Evolutionary conservation across 2,888 invertebrate species (phyloP), one percentile per base, ranked within the genome.

Genomic region (Beris morrisii): DNA sequence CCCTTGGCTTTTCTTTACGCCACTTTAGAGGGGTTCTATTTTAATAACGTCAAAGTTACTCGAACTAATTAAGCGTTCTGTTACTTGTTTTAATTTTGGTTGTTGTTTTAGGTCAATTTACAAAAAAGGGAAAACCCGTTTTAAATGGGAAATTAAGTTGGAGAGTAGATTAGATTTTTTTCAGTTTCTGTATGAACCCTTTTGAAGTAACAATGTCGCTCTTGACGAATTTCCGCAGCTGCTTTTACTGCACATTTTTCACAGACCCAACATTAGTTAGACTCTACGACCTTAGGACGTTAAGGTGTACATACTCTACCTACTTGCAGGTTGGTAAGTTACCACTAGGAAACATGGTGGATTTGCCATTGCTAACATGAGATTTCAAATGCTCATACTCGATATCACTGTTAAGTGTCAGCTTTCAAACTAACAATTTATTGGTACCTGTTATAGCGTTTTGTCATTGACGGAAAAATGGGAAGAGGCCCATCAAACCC

Each of bases 11-110:
- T 38, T 7, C 5, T 38, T 38, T 38, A 38, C 38, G 38, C 38
- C 38, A 5, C 38, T 38, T 38, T 38, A 45, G 45, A 45, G n/a
- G n/a, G 3, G 45, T 12, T 45, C 11, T 12, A 45, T 12, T 11
- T 45, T 5, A 48, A n/a, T n/a, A 48, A 48, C 48, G 48, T 6
- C n/a, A 48, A 48, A 48, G 5, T n/a, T 48, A 9, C 12, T 48
- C n/a, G 15, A 48, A 22, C 28, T 53, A 53, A 53, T 53, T 53
- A 22, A 11, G 53, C 53, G 53, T 53, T 53, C 22, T 53, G 28
- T 53, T 22, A 53, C n/a, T 53, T 53, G 53, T 53, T 9, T 22
- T 53, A 13, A 53, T 53, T 53, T 53, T 38, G 38, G 38, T 5
- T 5, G 5, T 38, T 38, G 5, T 38, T 38, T 38, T 38, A 13